Evolutionary conservation across 2,888 invertebrate genomes (phyloP).

Genomic region (Napeogenes inachia): DNA sequence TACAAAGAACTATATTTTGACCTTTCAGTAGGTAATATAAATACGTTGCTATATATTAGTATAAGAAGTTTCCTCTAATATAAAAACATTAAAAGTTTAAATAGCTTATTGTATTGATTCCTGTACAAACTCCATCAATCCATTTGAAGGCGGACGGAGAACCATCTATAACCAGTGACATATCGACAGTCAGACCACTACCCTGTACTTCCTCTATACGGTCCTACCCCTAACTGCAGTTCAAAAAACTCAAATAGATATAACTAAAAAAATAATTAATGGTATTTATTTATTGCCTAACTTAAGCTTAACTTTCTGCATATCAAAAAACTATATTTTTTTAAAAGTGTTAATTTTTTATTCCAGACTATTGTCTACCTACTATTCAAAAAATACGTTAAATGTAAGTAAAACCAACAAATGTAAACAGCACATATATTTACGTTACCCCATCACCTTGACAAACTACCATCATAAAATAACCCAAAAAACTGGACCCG

Average conservation of each 20-base stretch:
- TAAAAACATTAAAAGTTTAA: background rate
- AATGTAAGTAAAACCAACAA: constrained; percentile 9
- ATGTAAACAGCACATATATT: constrained; percentile 39
- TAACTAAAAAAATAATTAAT: too few species aligned
- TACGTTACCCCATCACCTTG: constrained; percentile 38
- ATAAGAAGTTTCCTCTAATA: too few species aligned
- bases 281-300: too few species aligned
- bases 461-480: constrained; percentile 68
- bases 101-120: constrained; percentile 25
- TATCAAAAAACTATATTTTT: too few species aligned
- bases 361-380: too few species aligned
- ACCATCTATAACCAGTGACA: constrained; percentile 70
- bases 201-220: constrained; percentile 36
- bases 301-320: too few species aligned
- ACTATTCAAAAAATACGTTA: background rate
- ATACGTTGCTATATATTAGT: too few species aligned
- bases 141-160: constrained; percentile 36
- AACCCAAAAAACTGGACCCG: constrained; percentile 70
- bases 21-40: too few species aligned
- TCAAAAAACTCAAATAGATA: too few species aligned
- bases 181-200: constrained; percentile 62
- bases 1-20: too few species aligned
- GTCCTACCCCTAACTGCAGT: constrained; percentile 35
- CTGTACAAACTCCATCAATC: constrained; percentile 41
- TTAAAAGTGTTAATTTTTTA: too few species aligned